Evolutionary conservation across 2,797 vertebrate species (phyloP).

Genomic region (Alfaro cultratus): DNA sequence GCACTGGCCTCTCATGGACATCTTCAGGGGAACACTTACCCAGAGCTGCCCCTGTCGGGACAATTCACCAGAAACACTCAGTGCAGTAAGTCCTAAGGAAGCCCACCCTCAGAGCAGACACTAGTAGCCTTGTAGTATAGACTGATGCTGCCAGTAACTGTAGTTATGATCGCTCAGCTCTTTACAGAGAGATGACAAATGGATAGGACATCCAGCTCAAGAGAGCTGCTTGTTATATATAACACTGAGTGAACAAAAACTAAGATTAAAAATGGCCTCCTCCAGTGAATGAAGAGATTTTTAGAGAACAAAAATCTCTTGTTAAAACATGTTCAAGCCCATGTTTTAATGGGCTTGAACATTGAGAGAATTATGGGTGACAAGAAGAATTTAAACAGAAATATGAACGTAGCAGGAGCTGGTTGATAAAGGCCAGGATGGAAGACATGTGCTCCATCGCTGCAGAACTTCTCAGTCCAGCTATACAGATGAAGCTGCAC

Average conservation of each 20-base stretch:
- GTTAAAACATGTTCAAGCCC: too few relatives aligned
- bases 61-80: slow-evolving; percentile 73
- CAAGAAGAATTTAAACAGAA: neutral
- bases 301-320: neutral
- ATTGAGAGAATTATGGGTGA: neutral
- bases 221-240: neutral
- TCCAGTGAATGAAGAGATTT: neutral
- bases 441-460: neutral
- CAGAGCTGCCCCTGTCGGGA: slow-evolving; percentile 85
- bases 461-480: neutral
- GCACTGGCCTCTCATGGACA: slow-evolving; percentile 85
- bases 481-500: neutral
- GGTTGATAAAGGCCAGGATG: neutral
- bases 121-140: neutral
- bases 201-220: neutral
- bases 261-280: neutral
- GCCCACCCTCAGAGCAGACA: slow-evolving; percentile 8
- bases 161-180: neutral
- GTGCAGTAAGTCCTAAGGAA: slow-evolving; percentile 79
- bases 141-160: neutral
- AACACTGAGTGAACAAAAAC: too few relatives aligned
- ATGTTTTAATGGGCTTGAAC: neutral
- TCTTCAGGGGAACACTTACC: slow-evolving; percentile 85
- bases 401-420: neutral
- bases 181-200: neutral